Percentiles rank a stretch among this genome's conserved stretches.
Conservation (phyloP, 2,797 vertebrate genomes). For the Bradypus variegatus region DNA sequence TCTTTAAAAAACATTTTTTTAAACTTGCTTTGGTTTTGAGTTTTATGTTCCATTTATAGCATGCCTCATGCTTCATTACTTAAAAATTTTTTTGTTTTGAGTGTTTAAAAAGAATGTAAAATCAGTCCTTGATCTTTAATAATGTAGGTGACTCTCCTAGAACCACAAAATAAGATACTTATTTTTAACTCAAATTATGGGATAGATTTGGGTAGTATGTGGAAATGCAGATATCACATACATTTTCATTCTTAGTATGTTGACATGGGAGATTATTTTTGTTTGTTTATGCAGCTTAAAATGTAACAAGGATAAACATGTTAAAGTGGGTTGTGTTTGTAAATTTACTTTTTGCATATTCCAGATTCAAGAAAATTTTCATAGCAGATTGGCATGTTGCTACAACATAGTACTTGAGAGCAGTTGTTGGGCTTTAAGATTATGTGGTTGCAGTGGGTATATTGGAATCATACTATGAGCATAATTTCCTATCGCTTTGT, state of each 20-base stretch:
- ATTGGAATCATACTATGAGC: slow-evolving; percentile 13
- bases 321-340: slow-evolving; percentile 50
- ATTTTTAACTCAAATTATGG: slow-evolving; percentile 28
- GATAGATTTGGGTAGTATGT: slow-evolving; percentile 1
- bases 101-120: not conserved
- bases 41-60: slow-evolving; percentile 18
- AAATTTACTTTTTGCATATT: slow-evolving; percentile 75
- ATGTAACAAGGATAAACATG: slow-evolving; percentile 28
- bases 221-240: not conserved
- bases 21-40: not conserved
- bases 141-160: not conserved
- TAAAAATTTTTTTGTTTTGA: not conserved
- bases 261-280: slow-evolving; percentile 46
- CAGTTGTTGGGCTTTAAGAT: slow-evolving; percentile 54
- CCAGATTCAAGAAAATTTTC: slow-evolving; percentile 49
- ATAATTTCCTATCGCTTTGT: slow-evolving; percentile 26
- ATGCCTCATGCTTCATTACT: not conserved
- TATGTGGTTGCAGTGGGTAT: slow-evolving; percentile 24
- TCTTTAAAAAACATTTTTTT: not conserved
- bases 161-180: slow-evolving; percentile 35
- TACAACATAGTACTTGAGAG: slow-evolving; percentile 49
- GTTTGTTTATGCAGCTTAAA: slow-evolving; percentile 46
- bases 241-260: slow-evolving; percentile 37
- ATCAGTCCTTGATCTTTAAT: not conserved
- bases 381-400: slow-evolving; percentile 49